A percentile compares a stretch with the other conserved stretches of the same genome.
phyloP scores from a whole-genome alignment of 2,888 invertebrate species.

The Spodoptera littoralis region DNA sequence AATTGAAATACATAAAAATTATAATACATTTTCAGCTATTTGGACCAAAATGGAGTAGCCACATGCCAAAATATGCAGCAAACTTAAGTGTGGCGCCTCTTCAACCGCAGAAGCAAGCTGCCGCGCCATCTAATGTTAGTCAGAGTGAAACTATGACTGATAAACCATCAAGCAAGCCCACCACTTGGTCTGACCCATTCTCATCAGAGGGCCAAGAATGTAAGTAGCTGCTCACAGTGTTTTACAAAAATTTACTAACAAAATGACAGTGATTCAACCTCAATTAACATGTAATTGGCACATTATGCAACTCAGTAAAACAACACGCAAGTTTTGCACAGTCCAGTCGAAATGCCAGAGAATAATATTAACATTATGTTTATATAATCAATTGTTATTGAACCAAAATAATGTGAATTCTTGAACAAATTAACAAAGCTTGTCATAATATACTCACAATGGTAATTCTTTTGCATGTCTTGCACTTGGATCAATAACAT shows the following conservation, averaged over 20 bases:
- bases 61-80: slow-evolving; percentile 96
- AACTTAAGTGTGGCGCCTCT: slow-evolving; percentile 93
- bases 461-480: slow-evolving; percentile 87
- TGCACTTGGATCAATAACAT: slow-evolving; percentile 84
- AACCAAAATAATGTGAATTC: slow-evolving; percentile 37
- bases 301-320: slow-evolving; percentile 51
- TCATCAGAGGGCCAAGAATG: slow-evolving; percentile 85
- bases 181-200: slow-evolving; percentile 81
- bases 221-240: slow-evolving; percentile 66
- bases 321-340: slow-evolving; percentile 55
- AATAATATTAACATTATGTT: slow-evolving; percentile 16
- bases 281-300: slow-evolving; percentile 49
- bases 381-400: slow-evolving; percentile 19
- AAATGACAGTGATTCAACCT: slow-evolving; percentile 36
- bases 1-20: no score
- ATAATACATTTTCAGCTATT: slow-evolving; percentile 89
- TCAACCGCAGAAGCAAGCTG: slow-evolving; percentile 92
- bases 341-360: slow-evolving; percentile 44
- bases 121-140: slow-evolving; percentile 67
- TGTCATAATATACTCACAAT: slow-evolving; percentile 60
- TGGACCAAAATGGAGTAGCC: slow-evolving; percentile 94
- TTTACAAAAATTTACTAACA: slow-evolving; percentile 28
- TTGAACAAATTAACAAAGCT: slow-evolving; percentile 44
- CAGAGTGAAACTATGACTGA: slow-evolving; percentile 66
- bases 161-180: slow-evolving; percentile 64